phyloP scores from a whole-genome alignment of 2,797 vertebrate genomes.

The Sebastes vulpes region DNA sequence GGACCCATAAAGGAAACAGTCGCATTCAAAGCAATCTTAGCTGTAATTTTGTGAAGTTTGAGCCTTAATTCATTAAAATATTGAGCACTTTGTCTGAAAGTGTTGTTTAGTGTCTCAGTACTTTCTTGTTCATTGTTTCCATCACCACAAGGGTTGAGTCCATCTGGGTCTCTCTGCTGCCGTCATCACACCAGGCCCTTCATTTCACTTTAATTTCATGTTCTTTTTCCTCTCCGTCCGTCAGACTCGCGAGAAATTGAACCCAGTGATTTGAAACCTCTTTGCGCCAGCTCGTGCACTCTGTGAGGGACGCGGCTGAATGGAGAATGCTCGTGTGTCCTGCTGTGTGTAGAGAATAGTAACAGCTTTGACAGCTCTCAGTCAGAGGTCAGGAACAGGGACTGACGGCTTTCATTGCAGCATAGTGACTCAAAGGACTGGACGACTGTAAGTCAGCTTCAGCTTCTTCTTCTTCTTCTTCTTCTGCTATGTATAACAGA shows the following conservation, averaged over 20 bases:
- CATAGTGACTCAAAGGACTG: constrained; percentile 29
- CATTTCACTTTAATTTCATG: constrained; percentile 7
- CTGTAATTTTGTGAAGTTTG: neutral
- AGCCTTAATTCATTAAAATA: neutral
- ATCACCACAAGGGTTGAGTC: neutral
- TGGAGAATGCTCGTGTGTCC: constrained; percentile 44
- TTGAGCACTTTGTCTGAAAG: neutral
- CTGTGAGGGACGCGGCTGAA: constrained; percentile 21
- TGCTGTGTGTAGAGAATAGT: constrained; percentile 42
- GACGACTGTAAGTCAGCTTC: constrained; percentile 21
- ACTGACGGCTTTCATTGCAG: constrained; percentile 23
- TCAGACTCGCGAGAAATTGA: neutral
- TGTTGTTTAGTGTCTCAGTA: neutral
- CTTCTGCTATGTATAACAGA: neutral
- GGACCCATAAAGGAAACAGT: neutral
- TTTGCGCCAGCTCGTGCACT: constrained; percentile 15
- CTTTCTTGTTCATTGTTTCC: neutral
- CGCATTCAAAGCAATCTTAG: neutral
- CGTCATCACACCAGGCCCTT: neutral
- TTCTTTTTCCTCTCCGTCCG: neutral
- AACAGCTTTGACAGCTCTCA: constrained; percentile 63
- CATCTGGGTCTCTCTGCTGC: neutral
- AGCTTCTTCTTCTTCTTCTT: neutral
- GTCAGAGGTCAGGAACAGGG: constrained; percentile 61
- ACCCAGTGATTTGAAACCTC: constrained; percentile 32